Evolutionary conservation across 2,888 invertebrate genomes (phyloP), one percentile per base, ranked within the genome.

Genomic region (Labia minor): DNA sequence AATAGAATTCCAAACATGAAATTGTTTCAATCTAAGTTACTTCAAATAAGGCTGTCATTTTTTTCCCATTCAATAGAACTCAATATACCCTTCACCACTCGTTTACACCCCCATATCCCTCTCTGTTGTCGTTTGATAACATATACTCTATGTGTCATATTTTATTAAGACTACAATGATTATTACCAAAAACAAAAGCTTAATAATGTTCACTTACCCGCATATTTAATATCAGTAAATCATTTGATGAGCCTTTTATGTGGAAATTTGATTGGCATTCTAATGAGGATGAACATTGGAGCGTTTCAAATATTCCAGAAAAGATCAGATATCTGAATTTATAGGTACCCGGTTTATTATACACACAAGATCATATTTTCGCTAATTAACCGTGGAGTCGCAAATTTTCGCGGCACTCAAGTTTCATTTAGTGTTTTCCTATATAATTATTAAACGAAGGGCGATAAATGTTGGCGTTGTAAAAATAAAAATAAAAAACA

Each of bases 191-290:
- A 49, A 49, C 49, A 49, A 49, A 49, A 49, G 49, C 49, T 49
- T 49, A 49, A n/a, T 49, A 49, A 49, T 49, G 49, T 49, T 49
- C 49, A 49, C 49, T 49, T 49, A 49, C 49, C 49, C 49, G 49
- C 49, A 49, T 49, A 49, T 49, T 49, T 49, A 16, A 14, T 49
- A 49, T 10, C 49, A 49, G n/a, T 49, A 49, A 49, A 49, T 49
- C 49, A 49, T 49, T 49, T 49, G 49, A 49, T 49, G 49, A 49
- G 49, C n/a, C 49, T 49, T 49, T 49, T 49, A 49, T 49, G 49
- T 2, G 49, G 16, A 49, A 49, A 49, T 49, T 49, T 49, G 49
- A 49, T 49, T 49, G 49, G 49, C 14, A 16, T 49, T 14, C 49
- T 49, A 49, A 49, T 16, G 49, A 49, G 49, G 14, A n/a, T 49